Evolutionary conservation across 2,797 vertebrate species (phyloP), one percentile per base, ranked within the genome.

Genomic region (Cuniculus paca): DNA sequence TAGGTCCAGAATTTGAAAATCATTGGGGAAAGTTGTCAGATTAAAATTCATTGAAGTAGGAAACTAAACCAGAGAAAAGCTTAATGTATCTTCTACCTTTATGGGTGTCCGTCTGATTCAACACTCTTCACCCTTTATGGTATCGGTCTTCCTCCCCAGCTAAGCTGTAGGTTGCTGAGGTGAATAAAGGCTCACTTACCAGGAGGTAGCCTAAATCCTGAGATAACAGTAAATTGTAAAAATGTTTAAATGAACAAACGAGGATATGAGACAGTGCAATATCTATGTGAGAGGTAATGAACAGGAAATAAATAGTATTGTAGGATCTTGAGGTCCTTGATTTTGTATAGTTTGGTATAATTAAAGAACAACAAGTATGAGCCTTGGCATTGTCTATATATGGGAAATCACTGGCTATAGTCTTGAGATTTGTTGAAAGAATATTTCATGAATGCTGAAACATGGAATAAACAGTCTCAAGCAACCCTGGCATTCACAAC

Each of bases 401-500:
- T 82, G 79, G 34, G 85, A 77, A 65, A 60, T 82, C 82, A 50
- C 58, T 72, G 60, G 39, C 10, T 61, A 60, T 12, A 42, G 24
- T 50, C 36, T 87, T 86, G 14, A 48, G 20, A 77, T 77, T 74
- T 87, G 8, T 90, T 84, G 34, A 81, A 85, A 81, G 88, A 90
- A 60, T 39, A 91, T 61, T 83, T 83, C 48, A 36, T 34, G 39
- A 86, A 83, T 88, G 39, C 50, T 58, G 3, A 92, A 79, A 92
- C n/a, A 91, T 50, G 48, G 36, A 77, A 84, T 50, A 36, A 94
- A 77, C 11, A 94, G 93, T 84, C 63, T 28, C 56, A 92, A 54
- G 48, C 50, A 95, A 75, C n/a, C 2, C 48, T 82, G n/a, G 19
- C 5, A 26, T 75, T 82, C 31, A n/a, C 26, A 52, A 78, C 14